Evolutionary conservation across 2,113 vertebrate genomes (phyloP), one percentile per base, ranked within the genome.

Genomic region (Amphiprion percula): DNA sequence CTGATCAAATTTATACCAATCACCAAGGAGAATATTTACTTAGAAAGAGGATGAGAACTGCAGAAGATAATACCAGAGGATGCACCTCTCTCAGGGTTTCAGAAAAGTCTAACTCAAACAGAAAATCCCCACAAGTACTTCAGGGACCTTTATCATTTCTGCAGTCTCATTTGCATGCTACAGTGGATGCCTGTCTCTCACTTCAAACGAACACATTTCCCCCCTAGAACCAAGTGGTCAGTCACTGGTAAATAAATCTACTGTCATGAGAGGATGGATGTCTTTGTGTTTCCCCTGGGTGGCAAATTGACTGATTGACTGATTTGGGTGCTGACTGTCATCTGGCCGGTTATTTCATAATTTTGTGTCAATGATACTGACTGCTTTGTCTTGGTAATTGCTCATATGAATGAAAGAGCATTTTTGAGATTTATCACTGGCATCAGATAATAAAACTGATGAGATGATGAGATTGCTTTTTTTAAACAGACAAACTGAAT

Each of bases 321-420:
- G 79, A 87, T 84, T 78, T 47, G 6, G 58, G 63, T 50, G 47
- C 52, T 46, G 73, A 63, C 77, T 79, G 78, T 83, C 83, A 86
- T 54, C 53, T 73, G 82, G 69, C 79, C 54, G 5, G 62, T 84
- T 84, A 79, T 89, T 86, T 69, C 60, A 86, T 91, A 67, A 81
- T 73, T 80, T 72, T 55, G 52, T 76, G 62, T 77, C 81, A 83
- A 66, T 78, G 64, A 50, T 50, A 69, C 28, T 59, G 66, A 9
- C 39, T 37, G 16, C 52, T 63, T 56, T 46, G 41, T 72, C 69
- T 66, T 26, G 24, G 70, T 76, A 83, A 86, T 80, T 84, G 74
- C 73, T 74, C 47, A 3, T 49, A 41, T 75, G 71, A 65, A 74
- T 71, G 77, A 81, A 65, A 66, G 49, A 60, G 59, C 62, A 68